phyloP scores from a whole-genome alignment of 2,113 vertebrate genomes.

The Semnornis frantzii region DNA sequence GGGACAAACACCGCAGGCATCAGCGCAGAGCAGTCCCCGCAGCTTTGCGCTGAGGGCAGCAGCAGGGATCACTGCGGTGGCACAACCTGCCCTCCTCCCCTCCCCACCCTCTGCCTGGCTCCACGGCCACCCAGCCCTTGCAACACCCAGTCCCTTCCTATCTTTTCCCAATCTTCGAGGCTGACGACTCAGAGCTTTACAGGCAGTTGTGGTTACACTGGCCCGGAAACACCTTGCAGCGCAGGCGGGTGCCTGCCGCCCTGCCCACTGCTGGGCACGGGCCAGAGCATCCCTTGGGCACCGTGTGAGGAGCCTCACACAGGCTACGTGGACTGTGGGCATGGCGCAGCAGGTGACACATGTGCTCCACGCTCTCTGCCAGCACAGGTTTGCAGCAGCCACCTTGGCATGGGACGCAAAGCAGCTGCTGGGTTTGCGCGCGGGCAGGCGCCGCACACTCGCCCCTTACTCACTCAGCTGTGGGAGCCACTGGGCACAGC shows the following conservation, averaged over 20 bases:
- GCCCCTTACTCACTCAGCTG: not conserved
- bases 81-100: not conserved
- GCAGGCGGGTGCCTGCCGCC: not conserved
- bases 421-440: not conserved
- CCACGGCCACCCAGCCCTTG: not conserved
- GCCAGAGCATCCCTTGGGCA: not conserved
- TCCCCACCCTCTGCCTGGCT: not conserved
- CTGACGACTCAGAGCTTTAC: not conserved
- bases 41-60: not conserved
- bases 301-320: fast-evolving
- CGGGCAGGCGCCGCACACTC: not conserved
- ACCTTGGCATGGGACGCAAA: fast-evolving
- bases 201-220: not conserved
- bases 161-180: not conserved
- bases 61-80: not conserved
- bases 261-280: not conserved
- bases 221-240: not conserved
- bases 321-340: not conserved
- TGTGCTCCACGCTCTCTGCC: fast-evolving
- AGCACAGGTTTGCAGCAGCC: fast-evolving
- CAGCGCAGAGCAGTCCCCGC: not conserved
- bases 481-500: not conserved
- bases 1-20: not conserved
- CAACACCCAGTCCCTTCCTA: fast-evolving
- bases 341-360: fast-evolving